Conservation (phyloP, 1,140 invertebrate species). For the Theocolax elegans region DNA sequence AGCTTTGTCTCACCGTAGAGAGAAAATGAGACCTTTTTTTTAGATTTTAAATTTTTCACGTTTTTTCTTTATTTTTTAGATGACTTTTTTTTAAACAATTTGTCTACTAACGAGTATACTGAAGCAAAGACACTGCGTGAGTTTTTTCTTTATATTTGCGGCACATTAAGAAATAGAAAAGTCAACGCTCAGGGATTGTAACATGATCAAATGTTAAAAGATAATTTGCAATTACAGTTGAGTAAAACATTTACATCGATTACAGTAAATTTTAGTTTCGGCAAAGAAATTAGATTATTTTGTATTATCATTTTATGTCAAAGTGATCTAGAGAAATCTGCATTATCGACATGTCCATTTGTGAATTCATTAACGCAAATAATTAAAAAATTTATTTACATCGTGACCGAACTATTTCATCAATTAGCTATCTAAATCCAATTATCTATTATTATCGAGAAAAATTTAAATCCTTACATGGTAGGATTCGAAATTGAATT, state of each 20-base stretch:
- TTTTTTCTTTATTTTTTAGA: background rate
- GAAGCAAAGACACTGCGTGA: constrained; percentile 39
- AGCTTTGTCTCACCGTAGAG: background rate
- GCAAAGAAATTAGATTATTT: too few relatives aligned
- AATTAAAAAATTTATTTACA: too few relatives aligned
- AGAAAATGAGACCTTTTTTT: background rate
- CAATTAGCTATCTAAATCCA: too few relatives aligned
- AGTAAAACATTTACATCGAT: background rate
- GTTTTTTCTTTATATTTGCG: constrained; percentile 28
- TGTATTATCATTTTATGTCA: too few relatives aligned
- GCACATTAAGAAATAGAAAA: constrained; percentile 29
- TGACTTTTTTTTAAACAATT: constrained; percentile 5
- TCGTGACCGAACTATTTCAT: too few relatives aligned
- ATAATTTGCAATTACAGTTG: constrained; percentile 5
- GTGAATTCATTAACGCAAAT: too few relatives aligned
- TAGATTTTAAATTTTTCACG: background rate
- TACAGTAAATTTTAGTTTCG: too few relatives aligned
- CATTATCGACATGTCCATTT: too few relatives aligned
- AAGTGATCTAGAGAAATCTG: too few relatives aligned
- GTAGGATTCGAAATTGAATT: too few relatives aligned
- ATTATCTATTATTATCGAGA: too few relatives aligned
- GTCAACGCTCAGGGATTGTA: constrained; percentile 16
- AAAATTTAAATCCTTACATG: too few relatives aligned
- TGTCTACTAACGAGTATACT: background rate
- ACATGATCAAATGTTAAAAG: constrained; percentile 13